Evolutionary conservation across 2,888 invertebrate species (phyloP), one percentile per base, ranked within the genome.

Genomic region (Zaprionus obscuricornis): DNA sequence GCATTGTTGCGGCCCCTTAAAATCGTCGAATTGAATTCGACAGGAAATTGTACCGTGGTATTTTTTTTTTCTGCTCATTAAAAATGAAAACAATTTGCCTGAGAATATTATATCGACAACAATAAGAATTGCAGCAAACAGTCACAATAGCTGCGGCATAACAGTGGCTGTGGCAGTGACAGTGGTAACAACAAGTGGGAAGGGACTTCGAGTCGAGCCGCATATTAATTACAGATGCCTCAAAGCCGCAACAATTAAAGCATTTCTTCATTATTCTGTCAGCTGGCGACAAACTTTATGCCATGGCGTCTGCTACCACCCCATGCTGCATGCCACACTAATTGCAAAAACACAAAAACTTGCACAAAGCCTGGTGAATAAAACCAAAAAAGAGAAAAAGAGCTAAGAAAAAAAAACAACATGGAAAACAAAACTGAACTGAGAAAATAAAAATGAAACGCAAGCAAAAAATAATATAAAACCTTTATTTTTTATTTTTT

Each of bases 191-290:
- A 66, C 50, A 49, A 39, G 13, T 39, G 14, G 6, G n/a, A 39
- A 39, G 24, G 22, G 24, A 39, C 22, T 24, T 16, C 11, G n/a
- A n/a, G n/a, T n/a, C n/a, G 46, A 55, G 56, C 52, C 51, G 57
- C 59, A 64, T 74, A 81, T 81, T 78, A 78, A 78, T 77, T 78
- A 67, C 82, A 68, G 26, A 13, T 63, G 65, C 69, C 60, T 63
- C 63, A 66, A 71, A 64, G 45, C 36, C 66, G 65, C 81, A 69
- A 68, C 76, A 81, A 81, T 83, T 83, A 83, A 83, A 74, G 76
- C 68, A 83, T 81, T 74, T 66, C 72, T 68, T 70, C 69, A 74
- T 79, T 81, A 76, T 69, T 67, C 52, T 60, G 58, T 49, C 66
- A 47, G 62, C 52, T 64, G 72, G 42, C 64, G 66, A 57, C 64